These are phyloP conservation scores for Sebastes vulpes DNA, from an alignment of 2,797 vertebrate species.

Conservation along the genomic window DNA sequence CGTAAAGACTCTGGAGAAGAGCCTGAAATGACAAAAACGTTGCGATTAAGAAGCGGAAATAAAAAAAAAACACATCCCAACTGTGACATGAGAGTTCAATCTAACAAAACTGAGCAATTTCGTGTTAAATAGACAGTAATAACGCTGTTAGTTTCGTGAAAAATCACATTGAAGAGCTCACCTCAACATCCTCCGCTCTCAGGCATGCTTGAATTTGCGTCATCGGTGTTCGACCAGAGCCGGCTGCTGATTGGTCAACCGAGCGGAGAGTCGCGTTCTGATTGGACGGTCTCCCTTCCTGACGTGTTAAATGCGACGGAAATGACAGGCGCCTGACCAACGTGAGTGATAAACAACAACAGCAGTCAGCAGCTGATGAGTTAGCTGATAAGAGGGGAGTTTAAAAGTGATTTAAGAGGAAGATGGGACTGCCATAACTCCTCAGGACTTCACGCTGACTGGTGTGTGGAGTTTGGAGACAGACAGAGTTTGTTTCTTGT, in stretches of 20 bases:
- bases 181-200: constrained; percentile 79
- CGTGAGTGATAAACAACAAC: constrained; percentile 20
- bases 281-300: constrained; percentile 8
- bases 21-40: constrained; percentile 37
- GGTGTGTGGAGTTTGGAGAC: background rate
- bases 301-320: constrained; percentile 47
- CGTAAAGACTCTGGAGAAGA: constrained; percentile 48
- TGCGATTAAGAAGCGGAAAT: background rate
- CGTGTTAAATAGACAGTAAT: background rate
- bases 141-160: background rate
- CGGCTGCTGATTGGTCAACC: constrained; percentile 63
- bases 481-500: background rate
- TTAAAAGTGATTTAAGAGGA: background rate
- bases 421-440: constrained; percentile 10
- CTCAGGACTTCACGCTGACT: background rate
- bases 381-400: background rate
- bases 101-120: background rate
- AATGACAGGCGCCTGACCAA: constrained; percentile 24
- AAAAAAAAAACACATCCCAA: background rate
- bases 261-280: background rate
- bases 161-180: constrained; percentile 41
- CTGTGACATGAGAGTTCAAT: rapidly evolving
- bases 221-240: constrained; percentile 58
- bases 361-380: constrained; percentile 36
- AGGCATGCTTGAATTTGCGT: constrained; percentile 46